phyloP scores from a whole-genome alignment of 1,140 invertebrate genomes.

The Probaryconus sp. region DNA sequence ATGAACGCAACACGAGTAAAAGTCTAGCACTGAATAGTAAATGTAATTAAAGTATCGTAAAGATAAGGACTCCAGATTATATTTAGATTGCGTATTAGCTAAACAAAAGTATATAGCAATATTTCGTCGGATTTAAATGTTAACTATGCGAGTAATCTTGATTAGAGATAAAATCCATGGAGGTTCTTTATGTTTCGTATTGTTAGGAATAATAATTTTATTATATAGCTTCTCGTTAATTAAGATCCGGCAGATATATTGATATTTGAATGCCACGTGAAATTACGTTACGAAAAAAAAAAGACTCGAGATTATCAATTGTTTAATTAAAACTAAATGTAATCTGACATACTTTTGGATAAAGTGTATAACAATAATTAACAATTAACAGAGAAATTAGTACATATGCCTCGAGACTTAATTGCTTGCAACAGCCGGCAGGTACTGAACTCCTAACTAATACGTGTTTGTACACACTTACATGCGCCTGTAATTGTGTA shows the following conservation, averaged over 20 bases:
- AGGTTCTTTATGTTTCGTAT: too few relatives aligned
- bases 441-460: constrained; percentile 35
- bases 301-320: constrained; percentile 43
- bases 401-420: constrained; percentile 67
- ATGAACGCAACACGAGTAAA: constrained; percentile 5
- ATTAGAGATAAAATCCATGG: constrained; percentile 16
- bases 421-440: constrained; percentile 69
- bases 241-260: constrained; percentile 36
- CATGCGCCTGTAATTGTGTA: not conserved
- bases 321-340: constrained; percentile 64
- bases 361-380: constrained; percentile 58
- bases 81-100: not conserved
- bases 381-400: constrained; percentile 73
- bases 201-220: constrained; percentile 38
- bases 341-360: constrained; percentile 46
- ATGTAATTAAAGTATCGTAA: constrained; percentile 15
- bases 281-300: constrained; percentile 8
- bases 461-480: not conserved
- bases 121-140: constrained; percentile 15
- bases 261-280: constrained; percentile 15
- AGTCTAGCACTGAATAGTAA: not conserved
- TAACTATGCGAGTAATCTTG: constrained; percentile 17
- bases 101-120: not conserved
- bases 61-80: constrained; percentile 15
- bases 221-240: constrained; percentile 33